Evolutionary conservation across 2,888 invertebrate genomes (phyloP), one percentile per base, ranked within the genome.

Genomic region (Nasonia oneida): DNA sequence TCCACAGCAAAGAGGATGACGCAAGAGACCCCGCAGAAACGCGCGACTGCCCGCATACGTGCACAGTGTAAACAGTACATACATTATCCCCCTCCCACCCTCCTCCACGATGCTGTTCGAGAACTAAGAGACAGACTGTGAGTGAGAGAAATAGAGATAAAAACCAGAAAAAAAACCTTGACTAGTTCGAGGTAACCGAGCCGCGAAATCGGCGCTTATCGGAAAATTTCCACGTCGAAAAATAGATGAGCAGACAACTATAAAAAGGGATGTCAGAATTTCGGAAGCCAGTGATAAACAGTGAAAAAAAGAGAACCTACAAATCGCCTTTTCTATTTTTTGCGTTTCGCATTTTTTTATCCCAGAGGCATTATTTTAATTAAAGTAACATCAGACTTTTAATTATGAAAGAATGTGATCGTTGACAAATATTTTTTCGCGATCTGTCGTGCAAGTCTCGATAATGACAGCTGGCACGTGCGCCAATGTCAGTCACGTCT

Each of bases 391-490:
- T 4, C 37, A 37, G 37, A 15, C 53, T 18, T 4, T 53, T 53
- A 53, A 53, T 53, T 53, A 5, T 4, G 18, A 53, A 47, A 47
- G 10, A 47, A 47, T 47, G 1, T 47, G 47, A 53, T 53, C 15
- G 53, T 53, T 53, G 53, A 53, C 18, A 53, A 5, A 18, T 0
- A 53, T 53, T 18, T 61, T 61, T 61, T n/a, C 57, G n/a, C 18
- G 8, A 57, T 57, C 18, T 18, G 57, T 18, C n/a, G 18, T 18
- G 57, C 57, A 57, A 61, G 18, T 18, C 29, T 73, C 61, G 88
- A 87, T 85, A 88, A 89, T 88, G 86, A 89, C 87, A 87, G 87
- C 84, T 87, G 85, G 70, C 76, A 87, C 86, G 81, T 85, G 83
- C 83, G 74, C 64, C 57, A 29, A 83, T 74, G 75, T 80, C 29